These are phyloP conservation scores for Boulengeromyrus knoepffleri DNA, from an alignment of 2,113 vertebrate species.

Conservation along the genomic window DNA sequence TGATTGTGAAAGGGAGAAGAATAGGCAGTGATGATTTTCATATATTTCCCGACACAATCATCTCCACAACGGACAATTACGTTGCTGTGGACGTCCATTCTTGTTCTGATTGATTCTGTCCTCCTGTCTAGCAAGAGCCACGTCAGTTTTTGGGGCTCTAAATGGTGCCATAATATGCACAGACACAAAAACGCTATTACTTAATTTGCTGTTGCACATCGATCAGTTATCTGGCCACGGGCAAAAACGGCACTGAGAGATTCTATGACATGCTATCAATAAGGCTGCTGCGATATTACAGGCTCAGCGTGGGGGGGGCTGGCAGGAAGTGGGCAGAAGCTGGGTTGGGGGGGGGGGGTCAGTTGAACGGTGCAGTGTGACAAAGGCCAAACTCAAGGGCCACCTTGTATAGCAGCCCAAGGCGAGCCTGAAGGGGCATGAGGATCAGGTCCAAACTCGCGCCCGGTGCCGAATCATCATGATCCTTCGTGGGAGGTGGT, in stretches of 20 bases:
- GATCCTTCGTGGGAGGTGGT: background rate
- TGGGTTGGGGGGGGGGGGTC: no score
- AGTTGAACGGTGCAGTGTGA: background rate
- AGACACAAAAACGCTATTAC: constrained; percentile 61
- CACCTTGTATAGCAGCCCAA: background rate
- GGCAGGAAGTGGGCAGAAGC: constrained; percentile 23
- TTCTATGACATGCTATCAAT: constrained; percentile 42
- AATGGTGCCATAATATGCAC: constrained; percentile 59
- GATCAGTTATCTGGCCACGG: constrained; percentile 52
- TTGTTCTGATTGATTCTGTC: constrained; percentile 52
- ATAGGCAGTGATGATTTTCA: constrained; percentile 30
- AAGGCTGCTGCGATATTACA: constrained; percentile 33
- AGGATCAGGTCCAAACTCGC: background rate
- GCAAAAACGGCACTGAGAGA: constrained; percentile 39
- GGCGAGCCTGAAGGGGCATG: background rate
- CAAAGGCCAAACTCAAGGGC: background rate
- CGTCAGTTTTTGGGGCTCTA: constrained; percentile 52
- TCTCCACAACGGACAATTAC: constrained; percentile 45
- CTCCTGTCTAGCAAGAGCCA: constrained; percentile 45
- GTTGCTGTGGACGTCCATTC: constrained; percentile 41
- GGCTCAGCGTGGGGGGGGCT: constrained; percentile 24
- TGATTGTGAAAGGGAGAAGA: constrained; percentile 3
- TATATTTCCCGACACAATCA: constrained; percentile 42
- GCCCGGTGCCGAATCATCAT: background rate
- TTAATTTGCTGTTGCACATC: constrained; percentile 63